Evolutionary conservation across 1,140 invertebrate species (phyloP), one percentile per base, ranked within the genome.

Genomic region (Latrodectus geometricus): DNA sequence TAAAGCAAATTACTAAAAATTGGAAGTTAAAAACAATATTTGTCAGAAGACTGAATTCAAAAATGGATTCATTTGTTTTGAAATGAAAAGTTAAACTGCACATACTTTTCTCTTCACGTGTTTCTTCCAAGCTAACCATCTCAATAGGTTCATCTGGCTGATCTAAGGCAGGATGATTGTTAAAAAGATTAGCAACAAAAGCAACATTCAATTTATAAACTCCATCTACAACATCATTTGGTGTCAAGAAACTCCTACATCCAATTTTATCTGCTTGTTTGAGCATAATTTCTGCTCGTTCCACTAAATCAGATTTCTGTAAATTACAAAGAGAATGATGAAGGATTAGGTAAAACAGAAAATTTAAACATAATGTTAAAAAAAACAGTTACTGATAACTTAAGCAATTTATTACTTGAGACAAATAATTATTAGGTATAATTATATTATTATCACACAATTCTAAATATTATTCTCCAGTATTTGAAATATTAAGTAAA

Each of bases 121-220:
- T 98, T 92, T 98, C 97, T 90, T 98, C 97, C 49, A 98, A 92
- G 77, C 95, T 95, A 88, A 96, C 95, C 77, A 96, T 92, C 88
- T 95, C 94, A 79, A 96, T 93, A 87, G 93, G 92, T 66, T 94
- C 94, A 69, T 95, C 95, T 0, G 95, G 94, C 86, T 95, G 93
- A 89, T 97, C 95, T 35, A 95, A 92, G 2, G 95, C 96, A 0
- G 98, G 98, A 92, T 99, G 97, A 90, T 98, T 98, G 92, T 99
- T 99, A 92, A 99, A 99, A 89, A 99, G 93, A 92, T 99, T 99
- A 54, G 99, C 99, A 9, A 99, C 98, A 91, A 99, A 99, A 0
- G 98, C 98, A 91, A 99, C 93, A 93, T 99, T 99, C 54, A 99
- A 93, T 92, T 99, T 99, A 92, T 99, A 97, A 74, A 99, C 96